Conservation (phyloP, 2,797 vertebrate species). For the Molossus molossus region DNA sequence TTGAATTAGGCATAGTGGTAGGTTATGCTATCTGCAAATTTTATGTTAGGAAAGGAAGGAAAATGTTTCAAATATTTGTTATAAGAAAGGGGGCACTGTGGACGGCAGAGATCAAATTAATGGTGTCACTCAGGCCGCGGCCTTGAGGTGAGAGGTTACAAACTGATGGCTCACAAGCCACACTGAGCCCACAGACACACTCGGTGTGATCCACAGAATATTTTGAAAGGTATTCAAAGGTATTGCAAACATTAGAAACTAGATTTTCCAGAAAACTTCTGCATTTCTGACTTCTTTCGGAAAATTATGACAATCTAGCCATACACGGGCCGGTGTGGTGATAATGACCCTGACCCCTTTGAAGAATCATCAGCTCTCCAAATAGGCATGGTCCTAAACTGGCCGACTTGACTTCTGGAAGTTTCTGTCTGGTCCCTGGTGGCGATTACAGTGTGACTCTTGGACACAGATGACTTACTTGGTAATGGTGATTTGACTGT, state of each 20-base stretch:
- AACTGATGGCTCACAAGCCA: background rate
- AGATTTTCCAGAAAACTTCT: background rate
- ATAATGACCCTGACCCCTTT: background rate
- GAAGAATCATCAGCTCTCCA: background rate
- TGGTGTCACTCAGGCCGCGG: background rate
- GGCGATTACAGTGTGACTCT: background rate
- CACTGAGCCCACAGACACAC: background rate
- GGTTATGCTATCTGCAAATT: background rate
- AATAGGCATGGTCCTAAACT: background rate
- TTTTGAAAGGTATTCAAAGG: background rate
- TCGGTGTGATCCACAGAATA: background rate
- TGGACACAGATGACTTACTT: background rate
- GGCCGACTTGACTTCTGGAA: background rate
- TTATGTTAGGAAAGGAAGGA: constrained; percentile 10
- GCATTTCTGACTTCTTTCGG: background rate
- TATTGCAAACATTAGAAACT: background rate
- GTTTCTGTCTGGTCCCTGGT: background rate
- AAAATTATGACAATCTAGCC: background rate
- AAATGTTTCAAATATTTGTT: background rate
- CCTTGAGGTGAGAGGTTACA: background rate
- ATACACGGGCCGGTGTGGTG: background rate
- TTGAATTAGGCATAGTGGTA: background rate
- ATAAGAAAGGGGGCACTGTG: background rate
- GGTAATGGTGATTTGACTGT: background rate
- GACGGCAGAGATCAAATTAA: background rate